Base-by-base conservation (phyloP, 2,113 vertebrate species). In the Elanus axillaris region DNA sequence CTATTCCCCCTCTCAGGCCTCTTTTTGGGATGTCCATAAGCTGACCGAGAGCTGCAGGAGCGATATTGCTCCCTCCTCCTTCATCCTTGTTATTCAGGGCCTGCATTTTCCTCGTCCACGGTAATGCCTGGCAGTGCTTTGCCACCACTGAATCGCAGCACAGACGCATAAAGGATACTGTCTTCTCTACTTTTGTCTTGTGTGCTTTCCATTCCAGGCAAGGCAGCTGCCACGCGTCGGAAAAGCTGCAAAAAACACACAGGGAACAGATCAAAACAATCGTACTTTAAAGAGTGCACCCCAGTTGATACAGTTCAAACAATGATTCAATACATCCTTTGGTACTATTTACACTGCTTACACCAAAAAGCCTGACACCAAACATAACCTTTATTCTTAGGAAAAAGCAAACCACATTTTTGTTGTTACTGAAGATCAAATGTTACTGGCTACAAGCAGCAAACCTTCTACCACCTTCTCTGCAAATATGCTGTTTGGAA, bases 111-210 rank as follows among this genome's bases (percentile, higher is more conserved):
- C 62, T 75, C 5, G 0, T 56, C 26, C 60, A 13, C 34, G 10
- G 62, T 7, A 72, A 91, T 0, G 58, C 88, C 87, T 89, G 87
- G 91, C 77, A 50, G 68, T 3, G 11, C 72, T 59, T 32, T 31
- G 38, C 90, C 80, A 6, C 43, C 38, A 1, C 59, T 1, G 56
- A 42, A 18, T 13, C 10, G 4, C 23, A 34, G 59, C 42, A 18
- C 14, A 50, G 74, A 66, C 7, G 56, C 13, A 90, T 64, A 97
- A 99, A 99, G 99, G 99, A 99, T 99, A 99, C 99, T 99, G 98
- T 99, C 99, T 99, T 99, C 99, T 99, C 99, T 98, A 98, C 98
- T 99, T 98, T 99, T 99, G 98, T 99, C 99, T 98, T 99, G 99
- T 94, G 99, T 99, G 97, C 98, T 99, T 96, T 99, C 99, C 99